Percentiles rank a stretch among this genome's conserved stretches.
phyloP scores from a whole-genome alignment of 2,113 vertebrate genomes.

The Hippocampus barbouri region DNA sequence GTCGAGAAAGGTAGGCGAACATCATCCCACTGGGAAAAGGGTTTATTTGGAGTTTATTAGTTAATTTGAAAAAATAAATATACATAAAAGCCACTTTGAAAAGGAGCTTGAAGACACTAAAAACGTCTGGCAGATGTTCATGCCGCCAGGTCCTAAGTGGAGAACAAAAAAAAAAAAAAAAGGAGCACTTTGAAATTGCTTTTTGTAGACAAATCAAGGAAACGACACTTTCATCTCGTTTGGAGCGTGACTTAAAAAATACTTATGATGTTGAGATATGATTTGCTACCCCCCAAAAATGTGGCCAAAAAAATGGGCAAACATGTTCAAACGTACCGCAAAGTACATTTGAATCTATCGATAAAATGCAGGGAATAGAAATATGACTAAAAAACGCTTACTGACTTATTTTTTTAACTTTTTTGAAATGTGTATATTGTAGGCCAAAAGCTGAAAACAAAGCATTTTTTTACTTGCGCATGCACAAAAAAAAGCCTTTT shows the following conservation, averaged over 20 bases:
- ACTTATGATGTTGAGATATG: neutral
- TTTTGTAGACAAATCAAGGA: conserved; percentile 19
- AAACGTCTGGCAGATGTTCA: conserved; percentile 34
- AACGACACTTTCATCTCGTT: neutral
- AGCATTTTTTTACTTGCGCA: too few relatives aligned
- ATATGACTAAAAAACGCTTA: too few relatives aligned
- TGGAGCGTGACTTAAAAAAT: neutral
- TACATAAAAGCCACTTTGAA: conserved; percentile 54
- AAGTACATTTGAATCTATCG: too few relatives aligned
- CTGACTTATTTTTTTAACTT: too few relatives aligned
- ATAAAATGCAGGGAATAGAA: too few relatives aligned
- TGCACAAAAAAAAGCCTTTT: too few relatives aligned
- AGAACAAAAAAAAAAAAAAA: neutral
- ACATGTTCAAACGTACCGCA: too few relatives aligned
- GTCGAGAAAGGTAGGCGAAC: conserved; percentile 17
- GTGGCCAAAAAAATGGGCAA: neutral
- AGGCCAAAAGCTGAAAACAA: too few relatives aligned
- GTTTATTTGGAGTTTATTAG: conserved; percentile 27
- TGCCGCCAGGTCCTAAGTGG: neutral
- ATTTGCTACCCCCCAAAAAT: neutral
- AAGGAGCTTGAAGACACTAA: conserved; percentile 26
- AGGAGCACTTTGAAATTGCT: conserved; percentile 9
- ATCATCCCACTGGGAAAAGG: conserved; percentile 4
- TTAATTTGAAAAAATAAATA: conserved; percentile 12
- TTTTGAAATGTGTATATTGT: too few relatives aligned